A percentile compares a stretch with the other conserved stretches of the same genome.
Conservation (phyloP, 2,797 vertebrate genomes). For the Amphiprion clarkii region DNA sequence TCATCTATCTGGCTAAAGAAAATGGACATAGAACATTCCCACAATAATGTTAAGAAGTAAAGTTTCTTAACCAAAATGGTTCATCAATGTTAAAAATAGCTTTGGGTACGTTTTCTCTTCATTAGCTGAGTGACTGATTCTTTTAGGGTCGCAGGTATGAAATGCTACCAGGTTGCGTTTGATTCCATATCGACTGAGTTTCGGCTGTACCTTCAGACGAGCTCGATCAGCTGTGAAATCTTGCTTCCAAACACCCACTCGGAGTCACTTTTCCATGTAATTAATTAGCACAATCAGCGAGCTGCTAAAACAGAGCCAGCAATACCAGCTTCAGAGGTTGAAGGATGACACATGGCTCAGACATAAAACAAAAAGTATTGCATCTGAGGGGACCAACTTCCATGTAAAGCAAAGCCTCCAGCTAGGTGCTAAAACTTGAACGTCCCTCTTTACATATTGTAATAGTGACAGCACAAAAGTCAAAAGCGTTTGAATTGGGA, state of each 20-base stretch:
- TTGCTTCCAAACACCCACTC: constrained; percentile 48
- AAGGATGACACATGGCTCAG: constrained; percentile 3
- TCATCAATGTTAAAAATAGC: background rate
- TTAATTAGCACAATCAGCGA: constrained; percentile 51
- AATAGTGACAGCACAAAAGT: constrained; percentile 8
- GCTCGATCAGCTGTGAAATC: constrained; percentile 54
- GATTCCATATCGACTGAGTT: constrained; percentile 28
- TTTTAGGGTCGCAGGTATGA: background rate
- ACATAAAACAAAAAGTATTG: background rate
- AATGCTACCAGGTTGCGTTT: constrained; percentile 10
- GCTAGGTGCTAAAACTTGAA: background rate
- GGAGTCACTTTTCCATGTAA: constrained; percentile 49
- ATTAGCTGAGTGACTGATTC: background rate
- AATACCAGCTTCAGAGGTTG: constrained; percentile 32
- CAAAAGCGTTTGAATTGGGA: constrained; percentile 17
- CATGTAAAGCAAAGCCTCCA: background rate
- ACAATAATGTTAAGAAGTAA: too few species aligned
- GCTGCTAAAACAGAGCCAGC: constrained; percentile 39
- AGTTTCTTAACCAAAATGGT: background rate
- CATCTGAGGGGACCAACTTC: background rate
- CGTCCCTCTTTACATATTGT: constrained; percentile 2
- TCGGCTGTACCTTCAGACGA: constrained; percentile 44
- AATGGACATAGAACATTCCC: too few species aligned
- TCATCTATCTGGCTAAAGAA: too few species aligned
- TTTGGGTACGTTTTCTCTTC: background rate